phyloP scores from a whole-genome alignment of 2,888 invertebrate genomes.

The Drosophila nigricruria region DNA sequence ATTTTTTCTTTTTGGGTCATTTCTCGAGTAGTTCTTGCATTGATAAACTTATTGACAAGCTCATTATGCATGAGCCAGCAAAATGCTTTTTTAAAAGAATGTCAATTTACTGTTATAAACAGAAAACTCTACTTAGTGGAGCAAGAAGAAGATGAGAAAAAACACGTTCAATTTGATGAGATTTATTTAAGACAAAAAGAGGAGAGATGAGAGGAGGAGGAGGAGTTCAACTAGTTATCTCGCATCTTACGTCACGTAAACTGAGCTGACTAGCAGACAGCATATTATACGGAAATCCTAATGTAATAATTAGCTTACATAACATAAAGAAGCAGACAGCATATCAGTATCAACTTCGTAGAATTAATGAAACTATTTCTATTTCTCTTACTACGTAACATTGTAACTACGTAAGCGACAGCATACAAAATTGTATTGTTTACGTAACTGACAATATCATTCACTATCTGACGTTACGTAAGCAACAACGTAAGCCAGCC shows the following conservation, averaged over 20 bases:
- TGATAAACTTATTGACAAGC: constrained; percentile 77
- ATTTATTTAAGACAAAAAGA: not conserved
- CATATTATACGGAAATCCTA: too few relatives aligned
- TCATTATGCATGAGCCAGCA: constrained; percentile 56
- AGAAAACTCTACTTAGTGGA: constrained; percentile 9
- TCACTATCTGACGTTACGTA: not conserved
- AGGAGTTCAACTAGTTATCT: not conserved
- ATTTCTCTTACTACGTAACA: too few relatives aligned
- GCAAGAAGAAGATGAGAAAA: not conserved
- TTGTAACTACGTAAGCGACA: too few relatives aligned
- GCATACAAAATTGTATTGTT: too few relatives aligned
- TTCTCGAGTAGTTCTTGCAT: constrained; percentile 60
- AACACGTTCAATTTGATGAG: not conserved
- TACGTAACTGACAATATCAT: too few relatives aligned
- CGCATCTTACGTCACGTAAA: not conserved
- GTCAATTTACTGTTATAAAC: constrained; percentile 9
- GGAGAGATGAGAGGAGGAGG: not conserved
- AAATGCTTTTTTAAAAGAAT: constrained; percentile 24
- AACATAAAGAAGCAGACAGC: too few relatives aligned
- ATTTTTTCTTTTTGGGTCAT: constrained; percentile 65
- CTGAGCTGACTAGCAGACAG: too few relatives aligned
- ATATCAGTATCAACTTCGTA: not conserved
- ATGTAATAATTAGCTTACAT: too few relatives aligned
- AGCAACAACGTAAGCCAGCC: not conserved
- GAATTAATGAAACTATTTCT: too few relatives aligned